These are phyloP conservation scores for Tanaodytes sp. DNA, from an alignment of 2,888 invertebrate genomes.

Conservation along the genomic window DNA sequence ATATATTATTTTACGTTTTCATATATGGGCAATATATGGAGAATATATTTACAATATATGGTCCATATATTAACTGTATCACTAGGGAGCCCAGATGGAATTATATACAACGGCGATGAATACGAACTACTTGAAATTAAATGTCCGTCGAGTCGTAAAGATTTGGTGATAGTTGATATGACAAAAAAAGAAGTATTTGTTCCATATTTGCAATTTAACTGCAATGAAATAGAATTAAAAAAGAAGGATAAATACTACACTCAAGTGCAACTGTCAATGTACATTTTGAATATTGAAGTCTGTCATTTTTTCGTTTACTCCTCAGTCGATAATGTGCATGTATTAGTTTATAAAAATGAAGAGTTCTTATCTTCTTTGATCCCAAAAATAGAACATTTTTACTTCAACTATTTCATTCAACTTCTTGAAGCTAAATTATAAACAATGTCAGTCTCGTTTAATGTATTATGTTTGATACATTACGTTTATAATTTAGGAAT, in stretches of 20 bases:
- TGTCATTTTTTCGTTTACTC: background rate
- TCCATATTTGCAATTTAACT: background rate
- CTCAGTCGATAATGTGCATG: background rate
- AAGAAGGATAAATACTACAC: background rate
- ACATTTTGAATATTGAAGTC: background rate
- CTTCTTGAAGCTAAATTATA: background rate
- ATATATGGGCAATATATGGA: too few relatives aligned
- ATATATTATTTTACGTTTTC: too few relatives aligned
- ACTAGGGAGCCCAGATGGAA: too few relatives aligned
- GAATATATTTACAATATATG: too few relatives aligned
- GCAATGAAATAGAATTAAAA: background rate
- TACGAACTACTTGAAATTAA: background rate
- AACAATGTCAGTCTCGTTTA: background rate
- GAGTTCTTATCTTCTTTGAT: background rate
- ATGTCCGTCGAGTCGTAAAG: background rate
- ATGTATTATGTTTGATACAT: background rate
- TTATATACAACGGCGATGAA: too few relatives aligned
- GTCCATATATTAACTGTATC: too few relatives aligned
- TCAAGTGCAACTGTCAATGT: background rate
- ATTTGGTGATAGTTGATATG: background rate
- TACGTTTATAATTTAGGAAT: too few relatives aligned
- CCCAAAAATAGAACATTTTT: background rate
- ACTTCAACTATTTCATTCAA: constrained; percentile 2
- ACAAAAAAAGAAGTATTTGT: background rate
- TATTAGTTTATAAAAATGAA: background rate